A percentile compares a stretch with the other conserved stretches of the same genome.
These are phyloP conservation scores for Apaloderma vittatum DNA, from an alignment of 2,113 vertebrate genomes.

Conservation along the genomic window DNA sequence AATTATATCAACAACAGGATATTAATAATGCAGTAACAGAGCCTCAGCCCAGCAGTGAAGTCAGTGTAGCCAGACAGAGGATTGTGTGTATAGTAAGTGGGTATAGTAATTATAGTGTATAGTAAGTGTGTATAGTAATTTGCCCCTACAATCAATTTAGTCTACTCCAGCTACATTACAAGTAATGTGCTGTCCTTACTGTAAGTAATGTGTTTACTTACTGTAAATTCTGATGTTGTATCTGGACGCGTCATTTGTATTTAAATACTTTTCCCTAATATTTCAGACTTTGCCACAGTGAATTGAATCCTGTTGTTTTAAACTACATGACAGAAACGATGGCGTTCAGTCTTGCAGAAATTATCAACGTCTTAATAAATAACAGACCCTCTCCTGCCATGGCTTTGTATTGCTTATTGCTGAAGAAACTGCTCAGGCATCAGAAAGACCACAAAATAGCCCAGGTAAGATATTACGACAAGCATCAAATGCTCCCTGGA, in stretches of 20 bases:
- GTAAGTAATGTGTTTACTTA: not conserved
- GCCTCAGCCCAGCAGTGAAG: not conserved
- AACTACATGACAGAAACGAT: constrained; percentile 82
- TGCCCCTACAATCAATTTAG: not conserved
- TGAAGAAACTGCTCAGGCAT: constrained; percentile 81
- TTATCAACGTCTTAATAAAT: constrained; percentile 79
- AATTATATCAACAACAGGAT: constrained; percentile 5
- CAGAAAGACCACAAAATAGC: constrained; percentile 75
- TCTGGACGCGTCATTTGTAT: not conserved
- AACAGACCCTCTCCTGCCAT: constrained; percentile 85
- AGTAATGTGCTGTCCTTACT: not conserved
- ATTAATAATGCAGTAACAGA: not conserved
- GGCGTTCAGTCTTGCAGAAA: constrained; percentile 79
- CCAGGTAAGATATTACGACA: constrained; percentile 70
- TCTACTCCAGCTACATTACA: not conserved
- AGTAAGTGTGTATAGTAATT: not conserved
- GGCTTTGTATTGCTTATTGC: constrained; percentile 85
- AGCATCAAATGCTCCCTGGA: not conserved
- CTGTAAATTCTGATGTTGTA: not conserved
- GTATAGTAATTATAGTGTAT: not conserved
- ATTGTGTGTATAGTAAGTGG: not conserved
- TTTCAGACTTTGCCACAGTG: constrained; percentile 80
- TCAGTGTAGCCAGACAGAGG: not conserved
- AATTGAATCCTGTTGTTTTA: constrained; percentile 81
- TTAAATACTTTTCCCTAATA: not conserved